These are phyloP conservation scores for Ormyrus pomaceus DNA, from an alignment of 2,888 invertebrate species.

Conservation along the genomic window DNA sequence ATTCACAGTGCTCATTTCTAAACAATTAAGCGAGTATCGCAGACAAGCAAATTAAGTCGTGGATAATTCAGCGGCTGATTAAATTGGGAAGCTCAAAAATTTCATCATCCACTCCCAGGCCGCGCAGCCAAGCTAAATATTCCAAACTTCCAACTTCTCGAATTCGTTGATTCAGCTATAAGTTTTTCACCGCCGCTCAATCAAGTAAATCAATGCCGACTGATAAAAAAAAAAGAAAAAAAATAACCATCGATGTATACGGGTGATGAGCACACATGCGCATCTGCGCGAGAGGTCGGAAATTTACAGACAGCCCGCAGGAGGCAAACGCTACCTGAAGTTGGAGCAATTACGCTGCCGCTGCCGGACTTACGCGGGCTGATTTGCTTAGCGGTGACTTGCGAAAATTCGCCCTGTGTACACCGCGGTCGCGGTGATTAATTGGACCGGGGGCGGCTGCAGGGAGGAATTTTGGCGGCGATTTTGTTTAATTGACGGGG, in stretches of 20 bases:
- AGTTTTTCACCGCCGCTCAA: slow-evolving; percentile 39
- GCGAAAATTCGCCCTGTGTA: too few species aligned
- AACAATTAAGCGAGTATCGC: too few species aligned
- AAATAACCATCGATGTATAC: background rate
- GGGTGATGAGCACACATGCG: background rate
- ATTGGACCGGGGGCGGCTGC: too few species aligned
- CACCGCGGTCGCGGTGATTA: too few species aligned
- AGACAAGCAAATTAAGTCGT: background rate
- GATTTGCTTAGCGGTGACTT: background rate
- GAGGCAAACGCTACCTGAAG: slow-evolving; percentile 14
- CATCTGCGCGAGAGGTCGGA: slow-evolving; percentile 26
- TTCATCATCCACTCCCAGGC: slow-evolving; percentile 25
- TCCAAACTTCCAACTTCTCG: slow-evolving; percentile 25
- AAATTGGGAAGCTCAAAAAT: slow-evolving; percentile 37
- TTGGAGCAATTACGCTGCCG: background rate
- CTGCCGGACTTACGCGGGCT: background rate
- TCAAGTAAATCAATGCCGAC: slow-evolving; percentile 30
- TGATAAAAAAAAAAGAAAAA: background rate
- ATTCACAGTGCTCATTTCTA: too few species aligned
- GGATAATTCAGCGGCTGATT: slow-evolving; percentile 27
- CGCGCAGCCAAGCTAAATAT: slow-evolving; percentile 27
- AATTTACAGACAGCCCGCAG: slow-evolving; percentile 44
- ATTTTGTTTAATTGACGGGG: too few species aligned
- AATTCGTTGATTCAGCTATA: slow-evolving; percentile 41
- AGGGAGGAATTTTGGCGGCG: too few species aligned